Base-by-base conservation (phyloP, 2,797 vertebrate species). In the Tenualosa ilisha region DNA sequence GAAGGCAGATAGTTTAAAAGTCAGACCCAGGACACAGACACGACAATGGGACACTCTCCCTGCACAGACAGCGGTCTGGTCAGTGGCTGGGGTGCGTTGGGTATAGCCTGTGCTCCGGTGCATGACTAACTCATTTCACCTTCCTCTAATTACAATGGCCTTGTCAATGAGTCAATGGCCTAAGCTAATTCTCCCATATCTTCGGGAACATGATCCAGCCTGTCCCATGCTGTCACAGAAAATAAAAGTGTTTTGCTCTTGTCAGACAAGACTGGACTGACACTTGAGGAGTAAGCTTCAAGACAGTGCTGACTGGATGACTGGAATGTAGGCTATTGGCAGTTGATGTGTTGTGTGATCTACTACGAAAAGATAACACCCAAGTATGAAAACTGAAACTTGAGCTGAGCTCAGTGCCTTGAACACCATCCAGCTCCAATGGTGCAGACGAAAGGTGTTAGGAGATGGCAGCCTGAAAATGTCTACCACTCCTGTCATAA, bases 61-160 rank as follows among this genome's bases (percentile, higher is more conserved):
- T 22, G 7, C 40, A 79, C 40, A 79, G 40, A 46, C 72, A 46
- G 17, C 20, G 65, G 88, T 40, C 86, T 0, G 84, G 87, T 75
- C 85, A 51, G 7, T 46, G 46, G 46, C 46, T 46, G 46, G 46
- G 46, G 3, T 46, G 24, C 86, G 82, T 85, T 15, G 17, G 63
- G n/a, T 75, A 13, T 75, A 31, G 26, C 15, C 26, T 75, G 68
- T 75, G 31, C 87, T 2, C 15, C 4, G 84, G n/a, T 86, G 51
- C 82, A 26, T 83, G 85, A 90, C 91, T 89, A 90, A 93, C 86
- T 89, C 90, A 90, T 89, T 88, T 91, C 92, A 92, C 87, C 85
- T 92, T 92, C 89, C 89, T 56, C 89, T 89, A 40, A 91, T 91
- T 90, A 91, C 89, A 91, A 89, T 87, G 85, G 82, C 85, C 85